phyloP scores from a whole-genome alignment of 2,888 invertebrate species.

The Meandrusa payeni region DNA sequence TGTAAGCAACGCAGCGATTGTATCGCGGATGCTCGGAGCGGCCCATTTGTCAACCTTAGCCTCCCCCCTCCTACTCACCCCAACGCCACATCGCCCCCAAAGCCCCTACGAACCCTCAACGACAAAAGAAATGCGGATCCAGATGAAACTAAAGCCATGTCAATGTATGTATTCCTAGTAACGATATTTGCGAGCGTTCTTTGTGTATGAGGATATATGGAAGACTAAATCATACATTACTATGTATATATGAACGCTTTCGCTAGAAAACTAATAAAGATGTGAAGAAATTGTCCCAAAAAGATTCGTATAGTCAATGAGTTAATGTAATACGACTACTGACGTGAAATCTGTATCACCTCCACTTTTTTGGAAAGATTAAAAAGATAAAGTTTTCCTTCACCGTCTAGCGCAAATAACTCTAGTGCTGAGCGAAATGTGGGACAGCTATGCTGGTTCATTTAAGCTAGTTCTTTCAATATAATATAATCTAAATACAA shows the following conservation, averaged over 20 bases:
- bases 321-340: too few relatives aligned
- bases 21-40: constrained; percentile 80
- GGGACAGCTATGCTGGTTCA: too few relatives aligned
- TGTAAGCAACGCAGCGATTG: constrained; percentile 81
- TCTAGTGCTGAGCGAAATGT: too few relatives aligned
- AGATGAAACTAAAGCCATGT: constrained; percentile 65
- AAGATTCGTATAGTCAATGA: too few relatives aligned
- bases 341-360: too few relatives aligned
- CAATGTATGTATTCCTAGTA: constrained; percentile 54
- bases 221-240: constrained; percentile 9
- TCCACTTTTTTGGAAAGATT: too few relatives aligned
- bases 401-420: too few relatives aligned
- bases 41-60: constrained; percentile 80
- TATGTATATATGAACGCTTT: constrained; percentile 1
- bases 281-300: background rate
- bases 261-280: background rate
- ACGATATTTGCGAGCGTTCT: constrained; percentile 28
- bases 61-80: constrained; percentile 39
- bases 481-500: too few relatives aligned
- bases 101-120: constrained; percentile 35
- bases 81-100: constrained; percentile 33
- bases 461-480: too few relatives aligned
- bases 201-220: constrained; percentile 21
- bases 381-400: too few relatives aligned
- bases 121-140: constrained; percentile 68